phyloP scores from a whole-genome alignment of 2,888 invertebrate genomes.

The Netelia virgata region DNA sequence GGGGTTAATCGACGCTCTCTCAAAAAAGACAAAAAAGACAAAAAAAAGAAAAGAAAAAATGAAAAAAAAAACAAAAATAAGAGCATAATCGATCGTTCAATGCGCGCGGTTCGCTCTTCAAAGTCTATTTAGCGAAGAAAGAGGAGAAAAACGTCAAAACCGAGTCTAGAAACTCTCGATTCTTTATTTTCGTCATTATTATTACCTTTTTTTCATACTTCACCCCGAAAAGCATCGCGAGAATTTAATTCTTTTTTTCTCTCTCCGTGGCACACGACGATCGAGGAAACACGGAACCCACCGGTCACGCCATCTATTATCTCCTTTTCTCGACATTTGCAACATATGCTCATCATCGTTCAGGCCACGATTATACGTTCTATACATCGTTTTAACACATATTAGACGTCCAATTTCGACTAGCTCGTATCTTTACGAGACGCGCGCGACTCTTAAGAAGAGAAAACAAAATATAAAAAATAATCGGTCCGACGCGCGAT shows the following conservation, averaged over 20 bases:
- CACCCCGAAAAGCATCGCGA: conserved; percentile 31
- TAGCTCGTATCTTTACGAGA: neutral
- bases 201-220: conserved; percentile 27
- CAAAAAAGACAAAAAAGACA: neutral
- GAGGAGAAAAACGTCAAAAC: conserved; percentile 1
- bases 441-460: neutral
- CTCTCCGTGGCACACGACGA: conserved; percentile 55
- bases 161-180: neutral
- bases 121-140: conserved; percentile 55
- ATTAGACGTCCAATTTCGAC: conserved; percentile 49
- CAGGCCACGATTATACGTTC: conserved; percentile 27
- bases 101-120: conserved; percentile 45
- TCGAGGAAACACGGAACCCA: conserved; percentile 52
- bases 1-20: conserved; percentile 49
- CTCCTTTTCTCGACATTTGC: conserved; percentile 29
- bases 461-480: neutral
- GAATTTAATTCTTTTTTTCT: conserved; percentile 44
- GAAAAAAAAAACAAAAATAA: neutral
- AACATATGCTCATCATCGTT: conserved; percentile 40
- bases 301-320: conserved; percentile 63
- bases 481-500: conserved; percentile 28
- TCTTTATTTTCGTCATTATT: no score
- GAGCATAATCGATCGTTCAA: conserved; percentile 56
- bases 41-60: neutral
- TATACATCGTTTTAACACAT: conserved; percentile 33